Evolutionary conservation across 2,797 vertebrate species (phyloP).

Genomic region (Ceyx erithaca): DNA sequence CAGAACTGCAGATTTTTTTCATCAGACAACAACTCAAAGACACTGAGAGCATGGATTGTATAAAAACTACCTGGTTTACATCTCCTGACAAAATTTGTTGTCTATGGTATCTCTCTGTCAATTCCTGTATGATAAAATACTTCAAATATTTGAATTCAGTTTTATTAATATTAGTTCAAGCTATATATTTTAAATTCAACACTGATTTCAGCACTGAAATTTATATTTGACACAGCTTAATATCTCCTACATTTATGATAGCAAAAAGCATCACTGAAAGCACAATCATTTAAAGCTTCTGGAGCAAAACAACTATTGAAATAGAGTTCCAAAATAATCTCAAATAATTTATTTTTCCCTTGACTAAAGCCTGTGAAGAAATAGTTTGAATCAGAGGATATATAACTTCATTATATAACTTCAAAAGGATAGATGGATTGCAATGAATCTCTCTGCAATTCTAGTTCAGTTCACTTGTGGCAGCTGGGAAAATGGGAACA

Average conservation of each 20-base stretch:
- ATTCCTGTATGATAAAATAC: not conserved
- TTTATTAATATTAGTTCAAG: not conserved
- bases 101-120: not conserved
- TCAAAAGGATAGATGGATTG: not conserved
- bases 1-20: fast-evolving
- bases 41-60: not conserved
- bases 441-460: not conserved
- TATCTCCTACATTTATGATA: not conserved
- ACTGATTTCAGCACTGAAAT: not conserved
- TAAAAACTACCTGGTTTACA: not conserved
- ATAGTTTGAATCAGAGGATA: not conserved
- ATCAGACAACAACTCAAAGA: not conserved
- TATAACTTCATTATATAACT: not conserved
- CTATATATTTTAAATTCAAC: not conserved
- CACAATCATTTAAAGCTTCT: not conserved
- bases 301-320: not conserved
- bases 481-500: constrained; percentile 29
- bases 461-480: not conserved
- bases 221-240: not conserved
- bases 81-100: not conserved
- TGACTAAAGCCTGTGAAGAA: not conserved
- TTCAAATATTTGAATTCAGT: not conserved
- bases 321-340: not conserved
- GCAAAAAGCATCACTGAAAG: not conserved
- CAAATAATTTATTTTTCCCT: not conserved